phyloP scores from a whole-genome alignment of 2,797 vertebrate genomes.

The Falco concolor region DNA sequence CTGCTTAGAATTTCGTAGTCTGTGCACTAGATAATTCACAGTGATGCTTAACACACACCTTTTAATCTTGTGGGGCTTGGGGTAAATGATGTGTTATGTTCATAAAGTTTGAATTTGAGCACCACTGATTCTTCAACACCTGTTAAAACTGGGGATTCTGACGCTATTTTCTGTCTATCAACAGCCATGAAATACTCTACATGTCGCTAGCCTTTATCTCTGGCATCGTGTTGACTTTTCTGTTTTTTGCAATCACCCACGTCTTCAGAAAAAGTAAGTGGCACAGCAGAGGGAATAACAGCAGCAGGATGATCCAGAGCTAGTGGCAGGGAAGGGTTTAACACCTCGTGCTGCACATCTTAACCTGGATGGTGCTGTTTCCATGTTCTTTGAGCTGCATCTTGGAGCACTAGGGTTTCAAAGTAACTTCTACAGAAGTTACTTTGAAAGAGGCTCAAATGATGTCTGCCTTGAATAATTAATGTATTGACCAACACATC shows the following conservation, averaged over 20 bases:
- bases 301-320: neutral
- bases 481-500: neutral
- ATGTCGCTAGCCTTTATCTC: slow-evolving; percentile 39
- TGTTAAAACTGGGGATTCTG: neutral
- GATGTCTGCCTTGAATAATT: neutral
- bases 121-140: neutral
- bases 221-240: slow-evolving; percentile 38
- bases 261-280: slow-evolving; percentile 64
- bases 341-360: neutral
- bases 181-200: slow-evolving; percentile 16
- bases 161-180: neutral
- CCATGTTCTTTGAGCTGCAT: neutral
- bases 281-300: rapidly evolving
- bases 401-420: neutral
- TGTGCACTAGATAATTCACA: neutral
- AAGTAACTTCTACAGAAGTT: neutral
- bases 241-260: neutral
- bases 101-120: neutral
- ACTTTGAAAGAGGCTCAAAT: neutral
- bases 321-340: neutral
- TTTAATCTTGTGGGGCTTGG: neutral
- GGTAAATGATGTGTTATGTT: neutral
- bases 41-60: neutral
- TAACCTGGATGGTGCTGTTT: too few species aligned
- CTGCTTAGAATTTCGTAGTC: neutral